Evolutionary conservation across 2,888 invertebrate genomes (phyloP), one percentile per base, ranked within the genome.

Genomic region (Dendrolimus houi): DNA sequence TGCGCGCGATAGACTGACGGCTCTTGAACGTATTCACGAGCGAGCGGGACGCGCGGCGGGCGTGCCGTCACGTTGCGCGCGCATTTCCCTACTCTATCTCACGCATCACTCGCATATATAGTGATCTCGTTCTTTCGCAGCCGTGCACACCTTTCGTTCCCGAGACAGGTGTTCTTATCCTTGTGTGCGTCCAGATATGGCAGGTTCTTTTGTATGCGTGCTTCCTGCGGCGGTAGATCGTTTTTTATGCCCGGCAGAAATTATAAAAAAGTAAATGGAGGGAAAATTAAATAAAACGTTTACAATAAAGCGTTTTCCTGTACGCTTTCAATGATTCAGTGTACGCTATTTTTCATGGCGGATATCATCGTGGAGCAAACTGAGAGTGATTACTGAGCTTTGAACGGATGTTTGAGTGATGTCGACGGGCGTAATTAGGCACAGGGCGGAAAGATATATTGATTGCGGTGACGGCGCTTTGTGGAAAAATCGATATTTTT

Each of bases 231-330:
- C 87, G 83, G 85, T 77, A 86, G 85, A 88, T 87, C 88, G 87
- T 88, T 90, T 87, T 88, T 88, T 88, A 88, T 86, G 84, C 88
- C 83, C 81, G 83, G 81, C 87, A 88, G 83, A 87, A 89, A 88
- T 90, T 88, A 88, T 87, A 89, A 89, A 89, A 79, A 89, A 87
- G 86, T 88, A 90, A 89, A 88, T 88, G 88, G 87, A 88, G 87
- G 89, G 88, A 89, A 89, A 90, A 87, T 89, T 88, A 87, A 89
- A 88, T 90, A 88, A 87, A 89, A 89, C 87, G 87, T 87, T 88
- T 87, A 88, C 88, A 88, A 90, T 88, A 85, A 87, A 88, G 84
- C 87, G 82, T 85, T 88, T 89, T 88, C 89, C 89, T 87, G 88
- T 85, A 83, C 87, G 81, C 85, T 87, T 87, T 87, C 83, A 86